Percentiles rank a stretch among this genome's conserved stretches.
These are phyloP conservation scores for Melieria omissa DNA, from an alignment of 2,888 invertebrate genomes.

Conservation along the genomic window DNA sequence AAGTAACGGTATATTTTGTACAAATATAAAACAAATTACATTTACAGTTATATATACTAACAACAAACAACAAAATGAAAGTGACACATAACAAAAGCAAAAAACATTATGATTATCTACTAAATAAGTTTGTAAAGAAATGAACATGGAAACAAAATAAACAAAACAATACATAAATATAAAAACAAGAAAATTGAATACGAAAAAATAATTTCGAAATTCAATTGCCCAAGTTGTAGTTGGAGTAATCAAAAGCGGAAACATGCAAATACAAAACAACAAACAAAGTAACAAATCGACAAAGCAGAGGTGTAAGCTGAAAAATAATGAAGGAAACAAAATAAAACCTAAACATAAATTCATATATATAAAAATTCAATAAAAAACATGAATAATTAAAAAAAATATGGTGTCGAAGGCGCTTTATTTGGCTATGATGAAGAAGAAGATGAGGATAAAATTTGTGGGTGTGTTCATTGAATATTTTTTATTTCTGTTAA, in stretches of 20 bases:
- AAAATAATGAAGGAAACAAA: conserved; percentile 10
- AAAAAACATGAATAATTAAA: background rate
- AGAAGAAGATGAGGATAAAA: too few species aligned
- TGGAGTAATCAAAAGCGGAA: conserved; percentile 26
- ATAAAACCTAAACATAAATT: conserved; percentile 29
- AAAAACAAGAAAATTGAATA: too few species aligned
- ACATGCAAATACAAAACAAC: conserved; percentile 34
- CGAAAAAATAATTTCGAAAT: conserved; percentile 3
- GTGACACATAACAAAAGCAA: background rate
- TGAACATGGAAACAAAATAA: conserved; percentile 26
- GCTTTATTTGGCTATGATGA: too few species aligned
- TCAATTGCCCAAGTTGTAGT: conserved; percentile 32
- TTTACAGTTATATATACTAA: conserved; percentile 24
- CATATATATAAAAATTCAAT: conserved; percentile 33
- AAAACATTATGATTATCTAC: conserved; percentile 29
- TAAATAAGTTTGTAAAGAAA: conserved; percentile 41
- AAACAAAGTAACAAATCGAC: conserved; percentile 1
- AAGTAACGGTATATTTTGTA: conserved; percentile 21
- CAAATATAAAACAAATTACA: conserved; percentile 27
- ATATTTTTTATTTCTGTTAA: background rate
- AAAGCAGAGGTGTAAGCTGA: background rate
- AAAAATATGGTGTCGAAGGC: too few species aligned
- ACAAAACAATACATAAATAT: conserved; percentile 4
- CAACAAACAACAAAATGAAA: conserved; percentile 19
- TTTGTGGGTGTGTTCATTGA: background rate